Percentiles rank a stretch among this genome's conserved stretches.
phyloP scores from a whole-genome alignment of 1,140 invertebrate genomes.

The Achroia grisella region DNA sequence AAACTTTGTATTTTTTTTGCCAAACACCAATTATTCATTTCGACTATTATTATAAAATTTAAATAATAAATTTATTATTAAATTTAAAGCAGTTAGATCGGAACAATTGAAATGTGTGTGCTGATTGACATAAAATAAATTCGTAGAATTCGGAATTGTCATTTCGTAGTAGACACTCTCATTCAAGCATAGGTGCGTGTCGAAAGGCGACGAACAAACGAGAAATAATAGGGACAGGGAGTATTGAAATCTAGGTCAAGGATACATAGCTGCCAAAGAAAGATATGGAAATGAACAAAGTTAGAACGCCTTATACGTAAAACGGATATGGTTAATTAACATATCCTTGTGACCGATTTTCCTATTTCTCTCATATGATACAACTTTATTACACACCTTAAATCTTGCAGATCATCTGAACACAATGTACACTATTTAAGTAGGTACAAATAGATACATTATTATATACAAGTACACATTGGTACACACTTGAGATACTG shows the following conservation, averaged over 20 bases:
- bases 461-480: slow-evolving; percentile 21
- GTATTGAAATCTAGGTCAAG: no score
- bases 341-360: background rate
- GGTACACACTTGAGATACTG: slow-evolving; percentile 16
- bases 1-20: no score
- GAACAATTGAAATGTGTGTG: no score
- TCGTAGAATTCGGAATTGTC: no score
- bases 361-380: slow-evolving; percentile 14
- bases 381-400: slow-evolving; percentile 14
- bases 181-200: no score
- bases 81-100: no score
- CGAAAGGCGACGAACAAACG: background rate
- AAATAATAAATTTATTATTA: no score
- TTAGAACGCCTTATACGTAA: background rate
- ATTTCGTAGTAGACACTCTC: no score
- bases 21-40: no score
- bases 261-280: slow-evolving; percentile 14
- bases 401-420: slow-evolving; percentile 25
- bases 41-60: no score
- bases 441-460: slow-evolving; percentile 20
- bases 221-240: slow-evolving; percentile 3
- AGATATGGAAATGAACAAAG: background rate
- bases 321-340: no score
- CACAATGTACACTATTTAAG: slow-evolving; percentile 20
- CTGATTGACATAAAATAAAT: no score